Conservation (phyloP, 2,888 invertebrate species). For the Teleiodes luculella region DNA sequence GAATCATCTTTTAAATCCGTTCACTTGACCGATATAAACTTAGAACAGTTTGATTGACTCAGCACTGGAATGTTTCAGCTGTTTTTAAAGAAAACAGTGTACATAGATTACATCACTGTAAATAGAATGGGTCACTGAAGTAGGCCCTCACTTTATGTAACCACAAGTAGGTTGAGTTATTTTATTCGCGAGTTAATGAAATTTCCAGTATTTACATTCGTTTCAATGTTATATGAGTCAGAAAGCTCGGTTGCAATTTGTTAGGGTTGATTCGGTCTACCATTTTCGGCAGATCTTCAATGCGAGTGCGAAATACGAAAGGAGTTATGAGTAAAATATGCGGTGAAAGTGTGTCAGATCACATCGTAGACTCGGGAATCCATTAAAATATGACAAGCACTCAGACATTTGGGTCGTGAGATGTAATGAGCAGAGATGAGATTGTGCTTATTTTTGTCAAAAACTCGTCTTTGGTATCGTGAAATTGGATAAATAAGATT, state of each 20-base stretch:
- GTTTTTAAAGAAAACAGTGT: conserved; percentile 37
- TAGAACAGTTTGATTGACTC: conserved; percentile 15
- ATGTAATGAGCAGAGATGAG: conserved; percentile 26
- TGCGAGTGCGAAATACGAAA: neutral
- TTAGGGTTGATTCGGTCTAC: neutral
- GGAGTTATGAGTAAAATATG: conserved; percentile 18
- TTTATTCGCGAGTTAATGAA: conserved; percentile 13
- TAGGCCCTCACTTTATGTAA: conserved; percentile 43
- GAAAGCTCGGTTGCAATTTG: neutral
- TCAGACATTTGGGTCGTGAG: conserved; percentile 46
- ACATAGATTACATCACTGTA: conserved; percentile 39
- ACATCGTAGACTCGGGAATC: conserved; percentile 29
- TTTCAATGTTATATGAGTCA: conserved; percentile 13
- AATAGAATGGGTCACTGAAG: conserved; percentile 44
- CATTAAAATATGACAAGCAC: conserved; percentile 42
- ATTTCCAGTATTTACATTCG: neutral
- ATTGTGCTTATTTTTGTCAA: conserved; percentile 19
- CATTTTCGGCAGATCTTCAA: neutral
- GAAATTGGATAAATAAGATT: neutral
- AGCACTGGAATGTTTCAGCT: conserved; percentile 21
- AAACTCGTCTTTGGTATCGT: neutral
- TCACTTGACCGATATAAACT: conserved; percentile 18
- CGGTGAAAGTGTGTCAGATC: conserved; percentile 15
- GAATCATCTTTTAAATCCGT: conserved; percentile 10
- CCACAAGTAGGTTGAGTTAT: conserved; percentile 34